Evolutionary conservation across 2,888 invertebrate species (phyloP).

Genomic region (Glyphotaelius pellucidus): DNA sequence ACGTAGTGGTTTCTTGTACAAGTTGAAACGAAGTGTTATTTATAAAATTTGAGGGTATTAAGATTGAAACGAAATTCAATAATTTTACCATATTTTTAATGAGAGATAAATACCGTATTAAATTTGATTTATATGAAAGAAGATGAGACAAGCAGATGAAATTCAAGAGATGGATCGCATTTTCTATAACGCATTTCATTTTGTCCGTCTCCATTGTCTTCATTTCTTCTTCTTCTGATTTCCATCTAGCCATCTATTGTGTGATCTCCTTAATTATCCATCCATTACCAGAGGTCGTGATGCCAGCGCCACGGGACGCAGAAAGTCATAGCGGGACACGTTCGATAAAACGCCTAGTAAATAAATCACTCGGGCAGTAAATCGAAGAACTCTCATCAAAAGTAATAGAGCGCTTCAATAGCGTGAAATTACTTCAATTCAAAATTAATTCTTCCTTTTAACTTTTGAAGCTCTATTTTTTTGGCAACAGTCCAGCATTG

Average conservation of each 20-base stretch:
- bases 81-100: no score
- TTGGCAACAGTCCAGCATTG: not conserved
- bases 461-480: not conserved
- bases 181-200: not conserved
- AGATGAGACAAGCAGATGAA: not conserved
- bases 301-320: not conserved
- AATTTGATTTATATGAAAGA: not conserved
- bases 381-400: not conserved
- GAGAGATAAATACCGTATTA: not conserved
- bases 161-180: not conserved
- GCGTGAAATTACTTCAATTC: not conserved
- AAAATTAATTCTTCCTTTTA: not conserved
- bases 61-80: no score
- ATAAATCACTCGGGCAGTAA: constrained; percentile 13
- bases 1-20: no score
- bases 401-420: constrained; percentile 1
- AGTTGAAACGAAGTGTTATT: no score
- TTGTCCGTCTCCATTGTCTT: constrained; percentile 9
- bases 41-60: no score
- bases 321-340: constrained; percentile 32
- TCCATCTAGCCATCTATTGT: constrained; percentile 30
- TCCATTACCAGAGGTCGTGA: constrained; percentile 14
- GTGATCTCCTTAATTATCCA: constrained; percentile 14
- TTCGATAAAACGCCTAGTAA: not conserved
- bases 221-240: constrained; percentile 4